phyloP scores from a whole-genome alignment of 2,113 vertebrate genomes.

The Semicossyphus pulcher region DNA sequence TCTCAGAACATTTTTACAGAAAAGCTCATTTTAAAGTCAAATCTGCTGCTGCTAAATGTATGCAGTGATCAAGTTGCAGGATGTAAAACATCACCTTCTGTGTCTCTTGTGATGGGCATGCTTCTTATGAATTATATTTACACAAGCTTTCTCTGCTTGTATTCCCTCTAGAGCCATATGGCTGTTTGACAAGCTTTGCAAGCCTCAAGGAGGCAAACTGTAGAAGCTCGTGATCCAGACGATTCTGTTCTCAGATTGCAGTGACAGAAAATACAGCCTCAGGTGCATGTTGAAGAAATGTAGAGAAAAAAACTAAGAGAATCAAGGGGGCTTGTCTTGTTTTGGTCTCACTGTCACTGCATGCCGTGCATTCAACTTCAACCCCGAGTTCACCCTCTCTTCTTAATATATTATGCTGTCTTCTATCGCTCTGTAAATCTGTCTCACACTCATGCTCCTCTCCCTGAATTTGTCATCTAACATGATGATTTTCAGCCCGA shows the following conservation, averaged over 20 bases:
- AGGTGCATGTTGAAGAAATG: background rate
- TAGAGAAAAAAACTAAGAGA: background rate
- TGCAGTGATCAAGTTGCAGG: background rate
- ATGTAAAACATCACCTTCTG: background rate
- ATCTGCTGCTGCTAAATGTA: background rate
- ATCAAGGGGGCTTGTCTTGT: background rate
- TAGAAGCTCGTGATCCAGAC: background rate
- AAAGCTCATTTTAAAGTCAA: background rate
- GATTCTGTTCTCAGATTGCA: background rate
- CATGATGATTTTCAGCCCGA: background rate
- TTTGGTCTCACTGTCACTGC: background rate
- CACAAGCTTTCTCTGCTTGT: background rate
- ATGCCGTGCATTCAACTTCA: background rate
- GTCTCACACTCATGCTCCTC: background rate
- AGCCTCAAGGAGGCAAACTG: background rate
- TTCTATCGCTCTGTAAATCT: background rate
- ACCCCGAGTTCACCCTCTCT: background rate
- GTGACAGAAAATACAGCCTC: background rate
- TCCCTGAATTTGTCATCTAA: conserved; percentile 12
- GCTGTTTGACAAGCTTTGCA: background rate
- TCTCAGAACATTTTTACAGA: background rate
- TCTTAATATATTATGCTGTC: background rate
- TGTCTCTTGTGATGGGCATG: conserved; percentile 2
- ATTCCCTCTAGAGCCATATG: background rate
- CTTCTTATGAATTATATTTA: background rate